Evolutionary conservation across 2,113 vertebrate genomes (phyloP).

Genomic region (Cercopithecus mona): DNA sequence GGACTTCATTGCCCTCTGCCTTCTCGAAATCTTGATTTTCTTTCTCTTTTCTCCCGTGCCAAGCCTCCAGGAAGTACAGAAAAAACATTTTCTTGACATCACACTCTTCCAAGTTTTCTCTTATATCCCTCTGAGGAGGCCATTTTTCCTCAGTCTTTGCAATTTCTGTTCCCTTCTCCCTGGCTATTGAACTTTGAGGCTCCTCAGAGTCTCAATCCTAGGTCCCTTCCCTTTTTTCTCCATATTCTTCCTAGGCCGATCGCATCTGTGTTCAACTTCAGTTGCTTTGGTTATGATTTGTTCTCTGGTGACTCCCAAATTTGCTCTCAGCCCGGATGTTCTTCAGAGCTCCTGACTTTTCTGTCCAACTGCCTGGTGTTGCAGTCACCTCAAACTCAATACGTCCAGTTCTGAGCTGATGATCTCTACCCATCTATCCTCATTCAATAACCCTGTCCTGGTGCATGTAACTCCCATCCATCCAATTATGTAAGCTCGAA

Average conservation of each 20-base stretch:
- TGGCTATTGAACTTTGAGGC: background rate
- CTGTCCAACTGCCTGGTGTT: background rate
- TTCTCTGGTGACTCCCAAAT: background rate
- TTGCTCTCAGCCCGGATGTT: background rate
- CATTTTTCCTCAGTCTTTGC: background rate
- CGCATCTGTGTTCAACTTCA: background rate
- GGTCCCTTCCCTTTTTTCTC: background rate
- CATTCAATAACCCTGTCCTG: background rate
- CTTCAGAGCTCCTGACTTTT: background rate
- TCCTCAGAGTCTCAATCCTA: background rate
- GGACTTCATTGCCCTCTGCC: background rate
- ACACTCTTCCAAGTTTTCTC: background rate
- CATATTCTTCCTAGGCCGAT: background rate
- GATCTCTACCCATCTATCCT: background rate
- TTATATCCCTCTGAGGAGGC: background rate
- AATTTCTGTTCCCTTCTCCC: background rate
- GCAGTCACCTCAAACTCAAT: background rate
- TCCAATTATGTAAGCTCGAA: background rate
- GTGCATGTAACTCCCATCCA: background rate
- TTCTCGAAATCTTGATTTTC: background rate
- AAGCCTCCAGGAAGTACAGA: too few relatives aligned
- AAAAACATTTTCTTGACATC: background rate
- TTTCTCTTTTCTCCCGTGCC: too few relatives aligned
- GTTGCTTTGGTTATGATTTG: background rate
- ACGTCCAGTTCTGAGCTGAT: background rate